phyloP scores from a whole-genome alignment of 2,113 vertebrate species.

The Eidolon helvum region DNA sequence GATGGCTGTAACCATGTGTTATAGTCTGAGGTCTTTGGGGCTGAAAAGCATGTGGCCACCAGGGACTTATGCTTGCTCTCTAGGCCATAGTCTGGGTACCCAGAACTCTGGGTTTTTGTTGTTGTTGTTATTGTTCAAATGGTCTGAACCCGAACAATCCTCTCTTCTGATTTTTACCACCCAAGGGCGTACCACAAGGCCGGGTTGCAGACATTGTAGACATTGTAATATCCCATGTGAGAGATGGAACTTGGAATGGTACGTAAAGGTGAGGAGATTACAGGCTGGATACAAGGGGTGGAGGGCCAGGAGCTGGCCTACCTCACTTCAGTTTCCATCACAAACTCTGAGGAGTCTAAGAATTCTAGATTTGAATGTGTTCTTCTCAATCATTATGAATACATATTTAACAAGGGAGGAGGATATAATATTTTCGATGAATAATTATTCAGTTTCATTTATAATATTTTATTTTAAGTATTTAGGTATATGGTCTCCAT shows the following conservation, averaged over 20 bases:
- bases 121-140: too few species aligned
- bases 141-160: neutral
- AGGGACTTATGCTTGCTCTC: neutral
- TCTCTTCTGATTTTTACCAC: neutral
- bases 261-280: neutral
- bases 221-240: neutral
- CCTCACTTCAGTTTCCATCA: neutral
- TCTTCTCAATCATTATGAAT: neutral
- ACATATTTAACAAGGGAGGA: neutral
- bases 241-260: neutral
- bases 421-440: neutral
- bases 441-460: neutral
- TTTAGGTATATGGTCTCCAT: neutral
- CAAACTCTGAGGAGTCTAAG: neutral
- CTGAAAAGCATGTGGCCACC: neutral
- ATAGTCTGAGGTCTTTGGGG: accelerated
- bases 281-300: neutral
- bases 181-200: neutral
- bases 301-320: neutral
- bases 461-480: neutral
- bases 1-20: neutral
- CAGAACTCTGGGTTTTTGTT: neutral
- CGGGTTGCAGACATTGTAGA: neutral
- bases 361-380: neutral
- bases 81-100: neutral